phyloP scores from a whole-genome alignment of 2,113 vertebrate species.

The Calidris pygmaea region DNA sequence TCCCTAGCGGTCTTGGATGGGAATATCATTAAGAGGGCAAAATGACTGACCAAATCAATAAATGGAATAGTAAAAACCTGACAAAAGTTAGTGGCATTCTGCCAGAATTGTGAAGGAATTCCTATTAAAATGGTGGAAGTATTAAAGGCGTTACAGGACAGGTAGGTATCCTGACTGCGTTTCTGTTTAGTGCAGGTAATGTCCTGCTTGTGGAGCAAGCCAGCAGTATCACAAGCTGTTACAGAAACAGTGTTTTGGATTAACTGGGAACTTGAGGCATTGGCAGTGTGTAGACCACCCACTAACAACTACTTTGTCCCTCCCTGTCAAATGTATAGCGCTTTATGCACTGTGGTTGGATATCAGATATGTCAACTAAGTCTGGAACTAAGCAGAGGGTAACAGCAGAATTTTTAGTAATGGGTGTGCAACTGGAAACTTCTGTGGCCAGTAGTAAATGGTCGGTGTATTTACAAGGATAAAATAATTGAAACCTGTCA shows the following conservation, averaged over 20 bases:
- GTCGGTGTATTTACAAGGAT: not conserved
- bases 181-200: not conserved
- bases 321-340: not conserved
- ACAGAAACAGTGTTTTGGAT: not conserved
- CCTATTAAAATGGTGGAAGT: not conserved
- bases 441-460: not conserved
- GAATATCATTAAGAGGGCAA: not conserved
- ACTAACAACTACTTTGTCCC: not conserved
- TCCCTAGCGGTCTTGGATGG: not conserved
- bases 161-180: not conserved
- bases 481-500: not conserved
- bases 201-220: not conserved
- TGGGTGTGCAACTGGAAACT: not conserved
- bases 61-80: not conserved
- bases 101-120: not conserved
- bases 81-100: not conserved
- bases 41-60: not conserved
- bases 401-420: not conserved
- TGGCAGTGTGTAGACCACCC: not conserved
- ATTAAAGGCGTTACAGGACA: not conserved
- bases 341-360: not conserved
- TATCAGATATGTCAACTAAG: not conserved
- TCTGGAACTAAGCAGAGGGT: not conserved
- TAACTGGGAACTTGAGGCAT: not conserved
- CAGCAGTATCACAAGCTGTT: not conserved